A percentile compares a stretch with the other conserved stretches of the same genome.
These are phyloP conservation scores for Nesospiza acunhae DNA, from an alignment of 2,113 vertebrate species.

Conservation along the genomic window DNA sequence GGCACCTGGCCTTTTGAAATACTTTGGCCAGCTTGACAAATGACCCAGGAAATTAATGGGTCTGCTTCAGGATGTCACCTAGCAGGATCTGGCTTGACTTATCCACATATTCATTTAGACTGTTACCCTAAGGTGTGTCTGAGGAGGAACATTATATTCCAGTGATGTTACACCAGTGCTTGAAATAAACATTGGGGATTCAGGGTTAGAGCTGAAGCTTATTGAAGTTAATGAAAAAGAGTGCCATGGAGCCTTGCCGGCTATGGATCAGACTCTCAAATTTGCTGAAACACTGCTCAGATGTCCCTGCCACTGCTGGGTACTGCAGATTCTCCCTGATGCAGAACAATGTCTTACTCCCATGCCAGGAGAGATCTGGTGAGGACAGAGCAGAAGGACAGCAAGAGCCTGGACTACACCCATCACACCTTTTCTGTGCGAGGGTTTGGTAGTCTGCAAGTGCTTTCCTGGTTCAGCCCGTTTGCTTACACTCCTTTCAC, in stretches of 20 bases:
- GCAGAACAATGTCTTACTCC: rapidly evolving
- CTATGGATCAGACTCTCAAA: neutral
- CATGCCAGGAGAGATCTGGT: neutral
- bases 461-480: neutral
- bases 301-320: neutral
- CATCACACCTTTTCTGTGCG: neutral
- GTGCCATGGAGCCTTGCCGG: neutral
- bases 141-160: neutral
- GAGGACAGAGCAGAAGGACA: neutral
- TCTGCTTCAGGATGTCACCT: neutral
- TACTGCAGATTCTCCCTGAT: neutral
- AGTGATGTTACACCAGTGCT: neutral
- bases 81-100: neutral
- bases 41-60: neutral
- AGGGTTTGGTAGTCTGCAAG: neutral
- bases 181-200: neutral
- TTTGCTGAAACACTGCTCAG: neutral
- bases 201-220: neutral
- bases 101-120: neutral
- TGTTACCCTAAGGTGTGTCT: neutral
- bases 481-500: neutral
- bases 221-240: conserved; percentile 35
- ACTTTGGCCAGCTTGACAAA: neutral
- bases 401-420: neutral
- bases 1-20: neutral